Evolutionary conservation across 37 sponge, comb jelly and placozoan genomes (phyloP), one percentile per base, ranked within the genome.

Genomic region (Bolinopsis microptera): DNA sequence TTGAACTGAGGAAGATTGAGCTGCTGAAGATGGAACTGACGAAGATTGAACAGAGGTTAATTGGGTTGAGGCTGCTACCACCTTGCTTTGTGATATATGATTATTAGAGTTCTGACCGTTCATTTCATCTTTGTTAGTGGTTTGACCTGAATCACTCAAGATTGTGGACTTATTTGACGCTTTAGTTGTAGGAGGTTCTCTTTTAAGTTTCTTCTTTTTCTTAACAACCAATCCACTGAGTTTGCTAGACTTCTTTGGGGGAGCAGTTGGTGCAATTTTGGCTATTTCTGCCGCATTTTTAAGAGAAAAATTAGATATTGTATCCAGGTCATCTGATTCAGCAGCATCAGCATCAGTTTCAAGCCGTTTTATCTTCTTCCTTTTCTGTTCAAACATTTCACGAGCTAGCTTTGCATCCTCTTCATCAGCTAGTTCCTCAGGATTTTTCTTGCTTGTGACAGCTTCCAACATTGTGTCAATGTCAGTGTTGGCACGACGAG

Each of bases 391-490:
- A 74, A 97, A 97, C 24, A 97, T 93, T 23, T 93, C 94, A 83
- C 69, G 68, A n/a, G 94, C 94, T 0, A 96, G 40, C 48, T 26
- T 86, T 0, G 82, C 93, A 69, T 96, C 95, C 67, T 96, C 96
- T 69, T 80, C 96, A 27, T 94, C 94, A 36, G 96, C 95, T 38
- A 94, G 76, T 76, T 93, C 83, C 32, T 94, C 94, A 23, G 36
- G 41, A 23, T 72, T 92, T 92, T 94, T 82, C 80, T 92, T 92
- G 69, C 94, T 96, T 22, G 48, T 69, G 36, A 94, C 95, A 16
- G 94, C 61, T 74, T 95, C 95, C 38, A 93, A 69, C 90, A 94
- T 94, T 72, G 93, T 35, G 75, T 93, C 39, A 33, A 72, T 69
- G 76, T 72, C 39, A 2, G 93, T 37, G 34, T 93, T 69, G n/a